Percentiles rank a stretch among this genome's conserved stretches.
Conservation (phyloP, 2,888 invertebrate genomes). For the Phaonia tiefii region DNA sequence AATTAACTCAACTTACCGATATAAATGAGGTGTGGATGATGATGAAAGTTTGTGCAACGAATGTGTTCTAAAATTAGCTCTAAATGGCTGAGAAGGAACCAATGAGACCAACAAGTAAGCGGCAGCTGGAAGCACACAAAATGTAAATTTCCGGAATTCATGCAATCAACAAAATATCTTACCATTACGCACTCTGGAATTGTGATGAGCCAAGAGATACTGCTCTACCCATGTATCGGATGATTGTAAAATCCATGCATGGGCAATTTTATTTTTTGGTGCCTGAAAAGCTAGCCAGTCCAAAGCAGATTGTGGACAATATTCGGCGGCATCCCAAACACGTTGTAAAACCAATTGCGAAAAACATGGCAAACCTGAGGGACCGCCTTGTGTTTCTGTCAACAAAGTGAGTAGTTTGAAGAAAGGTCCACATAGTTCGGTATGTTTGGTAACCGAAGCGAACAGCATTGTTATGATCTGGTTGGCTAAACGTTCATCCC, state of each 20-base stretch:
- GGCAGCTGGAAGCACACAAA: conserved; percentile 83
- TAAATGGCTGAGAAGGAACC: conserved; percentile 94
- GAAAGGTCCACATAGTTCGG: conserved; percentile 94
- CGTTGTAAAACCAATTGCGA: conserved; percentile 93
- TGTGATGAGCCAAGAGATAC: conserved; percentile 91
- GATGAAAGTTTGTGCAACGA: conserved; percentile 80
- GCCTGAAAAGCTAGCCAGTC: conserved; percentile 94
- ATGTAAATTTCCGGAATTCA: no score
- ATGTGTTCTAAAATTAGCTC: conserved; percentile 89
- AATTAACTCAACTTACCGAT: conserved; percentile 71
- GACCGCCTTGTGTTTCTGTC: conserved; percentile 89
- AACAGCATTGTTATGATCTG: conserved; percentile 95
- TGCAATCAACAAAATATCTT: conserved; percentile 72
- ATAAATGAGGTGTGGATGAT: conserved; percentile 74
- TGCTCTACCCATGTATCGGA: conserved; percentile 95
- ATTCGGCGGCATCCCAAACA: conserved; percentile 94
- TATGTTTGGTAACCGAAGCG: conserved; percentile 93
- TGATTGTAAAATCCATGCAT: conserved; percentile 95
- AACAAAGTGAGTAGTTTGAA: conserved; percentile 94
- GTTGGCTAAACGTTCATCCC: conserved; percentile 93
- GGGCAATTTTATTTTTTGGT: conserved; percentile 93
- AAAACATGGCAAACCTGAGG: conserved; percentile 93
- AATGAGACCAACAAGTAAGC: conserved; percentile 93
- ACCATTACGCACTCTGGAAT: conserved; percentile 92
- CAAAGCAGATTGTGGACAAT: conserved; percentile 93